A percentile compares a stretch with the other conserved stretches of the same genome.
Conservation (phyloP, 2,797 vertebrate genomes). For the Melanotaenia nigrans region DNA sequence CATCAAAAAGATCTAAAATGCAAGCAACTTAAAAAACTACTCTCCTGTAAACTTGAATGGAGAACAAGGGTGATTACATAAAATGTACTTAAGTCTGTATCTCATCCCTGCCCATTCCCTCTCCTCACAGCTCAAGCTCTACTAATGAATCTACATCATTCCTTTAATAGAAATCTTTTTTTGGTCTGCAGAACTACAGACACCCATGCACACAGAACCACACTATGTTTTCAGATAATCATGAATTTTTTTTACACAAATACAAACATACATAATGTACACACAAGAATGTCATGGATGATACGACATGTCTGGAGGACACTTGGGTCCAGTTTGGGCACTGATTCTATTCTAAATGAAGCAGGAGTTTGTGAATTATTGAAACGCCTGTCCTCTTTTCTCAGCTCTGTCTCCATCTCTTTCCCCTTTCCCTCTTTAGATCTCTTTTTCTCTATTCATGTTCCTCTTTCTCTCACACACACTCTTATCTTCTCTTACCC, state of each 20-base stretch:
- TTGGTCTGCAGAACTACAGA: constrained; percentile 6
- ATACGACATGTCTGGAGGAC: constrained; percentile 51
- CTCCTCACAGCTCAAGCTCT: constrained; percentile 37
- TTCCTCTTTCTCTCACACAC: constrained; percentile 30
- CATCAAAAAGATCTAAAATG: background rate
- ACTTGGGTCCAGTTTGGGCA: constrained; percentile 50
- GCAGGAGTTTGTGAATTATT: constrained; percentile 74
- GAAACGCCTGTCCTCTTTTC: constrained; percentile 66
- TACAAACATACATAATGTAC: background rate
- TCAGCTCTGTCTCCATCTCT: constrained; percentile 39
- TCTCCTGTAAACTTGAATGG: constrained; percentile 11
- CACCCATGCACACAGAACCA: constrained; percentile 3
- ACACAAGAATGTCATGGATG: constrained; percentile 23
- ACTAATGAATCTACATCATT: constrained; percentile 56
- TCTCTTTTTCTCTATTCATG: constrained; percentile 40
- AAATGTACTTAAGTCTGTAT: constrained; percentile 28
- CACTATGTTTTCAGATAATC: constrained; percentile 1
- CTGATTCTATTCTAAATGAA: constrained; percentile 74
- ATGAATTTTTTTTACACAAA: constrained; percentile 2
- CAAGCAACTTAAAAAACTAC: constrained; percentile 5
- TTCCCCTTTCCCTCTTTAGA: constrained; percentile 55
- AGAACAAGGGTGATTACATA: constrained; percentile 22
- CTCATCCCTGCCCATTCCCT: constrained; percentile 7
- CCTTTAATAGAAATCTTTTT: constrained; percentile 53
- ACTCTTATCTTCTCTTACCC: constrained; percentile 23